Evolutionary conservation across 2,113 vertebrate genomes (phyloP).

Genomic region (Brachionichthys hirsutus): DNA sequence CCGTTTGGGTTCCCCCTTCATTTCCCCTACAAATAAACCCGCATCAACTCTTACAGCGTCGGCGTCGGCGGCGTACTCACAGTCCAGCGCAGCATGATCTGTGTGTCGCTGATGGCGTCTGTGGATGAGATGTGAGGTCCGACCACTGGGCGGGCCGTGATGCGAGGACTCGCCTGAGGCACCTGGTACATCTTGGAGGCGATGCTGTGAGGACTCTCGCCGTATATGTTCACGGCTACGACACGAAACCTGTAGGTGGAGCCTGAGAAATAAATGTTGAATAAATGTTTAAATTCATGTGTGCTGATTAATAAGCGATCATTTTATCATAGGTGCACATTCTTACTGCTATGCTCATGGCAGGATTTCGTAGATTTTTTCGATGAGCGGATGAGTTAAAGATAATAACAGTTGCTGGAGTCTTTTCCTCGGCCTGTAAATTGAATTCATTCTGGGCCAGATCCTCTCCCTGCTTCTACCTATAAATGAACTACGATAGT

Average conservation of each 20-base stretch:
- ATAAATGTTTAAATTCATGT: background rate
- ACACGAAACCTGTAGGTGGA: conserved; percentile 91
- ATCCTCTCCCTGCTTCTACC: background rate
- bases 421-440: too few relatives aligned
- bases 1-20: too few relatives aligned
- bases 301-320: too few relatives aligned
- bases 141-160: conserved; percentile 84
- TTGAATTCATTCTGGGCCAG: too few relatives aligned
- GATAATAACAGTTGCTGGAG: too few relatives aligned
- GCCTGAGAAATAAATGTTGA: conserved; percentile 67
- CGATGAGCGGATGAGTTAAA: too few relatives aligned
- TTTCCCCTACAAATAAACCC: too few relatives aligned
- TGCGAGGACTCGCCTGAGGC: conserved; percentile 79
- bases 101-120: conserved; percentile 92
- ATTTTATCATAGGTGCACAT: too few relatives aligned
- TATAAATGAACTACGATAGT: background rate
- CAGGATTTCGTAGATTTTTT: too few relatives aligned
- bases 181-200: conserved; percentile 90
- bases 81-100: conserved; percentile 98
- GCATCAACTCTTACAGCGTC: background rate
- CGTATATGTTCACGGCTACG: conserved; percentile 87
- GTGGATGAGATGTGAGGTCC: conserved; percentile 94
- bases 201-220: conserved; percentile 90
- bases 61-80: conserved; percentile 77
- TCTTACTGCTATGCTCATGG: too few relatives aligned